phyloP scores from a whole-genome alignment of 2,797 vertebrate species.

The Cygnus olor region DNA sequence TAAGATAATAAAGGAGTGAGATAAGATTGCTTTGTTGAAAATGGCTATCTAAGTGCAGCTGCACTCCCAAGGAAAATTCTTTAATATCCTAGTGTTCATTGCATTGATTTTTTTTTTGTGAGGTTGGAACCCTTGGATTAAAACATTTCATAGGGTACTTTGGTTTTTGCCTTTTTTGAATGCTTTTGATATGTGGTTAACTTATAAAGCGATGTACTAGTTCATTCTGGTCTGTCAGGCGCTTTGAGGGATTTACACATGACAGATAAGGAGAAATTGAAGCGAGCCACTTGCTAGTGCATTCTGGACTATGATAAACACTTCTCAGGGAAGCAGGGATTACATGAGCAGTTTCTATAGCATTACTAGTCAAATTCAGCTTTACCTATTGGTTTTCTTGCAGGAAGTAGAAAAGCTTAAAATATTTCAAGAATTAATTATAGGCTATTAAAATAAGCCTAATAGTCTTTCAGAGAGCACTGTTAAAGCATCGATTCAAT shows the following conservation, averaged over 20 bases:
- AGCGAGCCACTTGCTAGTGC: background rate
- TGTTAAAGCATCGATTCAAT: background rate
- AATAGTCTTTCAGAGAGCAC: background rate
- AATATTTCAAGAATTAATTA: background rate
- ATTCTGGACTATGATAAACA: background rate
- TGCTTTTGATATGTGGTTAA: background rate
- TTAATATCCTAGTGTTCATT: background rate
- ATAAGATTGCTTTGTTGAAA: background rate
- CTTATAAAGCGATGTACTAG: background rate
- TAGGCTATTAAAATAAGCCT: background rate
- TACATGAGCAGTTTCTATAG: background rate
- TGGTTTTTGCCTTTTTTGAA: accelerated
- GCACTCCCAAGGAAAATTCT: background rate
- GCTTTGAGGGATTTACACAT: background rate
- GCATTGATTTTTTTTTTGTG: background rate
- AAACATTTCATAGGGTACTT: background rate
- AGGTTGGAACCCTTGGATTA: background rate
- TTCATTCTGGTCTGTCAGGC: background rate
- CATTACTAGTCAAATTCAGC: background rate
- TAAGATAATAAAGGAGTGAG: background rate
- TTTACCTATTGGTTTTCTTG: background rate
- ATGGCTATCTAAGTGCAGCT: background rate
- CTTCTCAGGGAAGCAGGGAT: background rate
- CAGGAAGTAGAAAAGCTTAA: background rate
- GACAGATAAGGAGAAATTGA: background rate